Base-by-base conservation (phyloP, 2,113 vertebrate genomes). In the Lycaon pictus region DNA sequence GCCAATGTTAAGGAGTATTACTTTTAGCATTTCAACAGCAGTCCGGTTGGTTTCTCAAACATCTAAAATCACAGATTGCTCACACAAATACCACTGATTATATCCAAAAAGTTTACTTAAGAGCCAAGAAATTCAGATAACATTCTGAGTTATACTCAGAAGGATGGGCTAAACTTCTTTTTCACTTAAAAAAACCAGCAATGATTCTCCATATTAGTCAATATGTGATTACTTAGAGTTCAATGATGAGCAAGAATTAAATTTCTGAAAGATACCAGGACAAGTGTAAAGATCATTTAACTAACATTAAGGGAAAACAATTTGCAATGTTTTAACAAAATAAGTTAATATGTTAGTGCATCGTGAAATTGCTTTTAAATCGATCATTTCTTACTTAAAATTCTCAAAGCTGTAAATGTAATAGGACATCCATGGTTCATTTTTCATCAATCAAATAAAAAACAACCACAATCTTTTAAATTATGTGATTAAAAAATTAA, bases 401-500 rank as follows among this genome's bases (percentile, higher is more conserved):
- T 87, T 63, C 35, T 89, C 35, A 22, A 29, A 22, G 13, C 22
- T 90, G 20, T 51, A 62, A 37, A 74, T 74, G 20, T 60, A 80
- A 82, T 37, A 60, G 16, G 16, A 17, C 53, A 55, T 51, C 43
- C 3, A n/a, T 37, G 56, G 56, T 83, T 58, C 16, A 22, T 48
- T 88, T 72, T 84, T 32, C 17, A 85, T 71, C 56, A 72, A n/a
- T 62, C 37, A 86, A 56, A 12, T 81, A 55, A 82, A 95, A 29
- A 63, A 56, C 62, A 85, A 72, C 11, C 7, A 25, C 2, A 20
- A 74, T 2, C 15, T 94, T 92, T 82, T 32, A 81, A 90, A 63
- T 93, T 95, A 87, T 90, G 89, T 65, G 53, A 83, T 37, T 90
- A 53, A 35, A 71, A 67, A 81, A 81, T 43, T 93, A 84, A 93